Evolutionary conservation across 1,140 invertebrate genomes (phyloP), one percentile per base, ranked within the genome.

Genomic region (Colletes latitarsis): DNA sequence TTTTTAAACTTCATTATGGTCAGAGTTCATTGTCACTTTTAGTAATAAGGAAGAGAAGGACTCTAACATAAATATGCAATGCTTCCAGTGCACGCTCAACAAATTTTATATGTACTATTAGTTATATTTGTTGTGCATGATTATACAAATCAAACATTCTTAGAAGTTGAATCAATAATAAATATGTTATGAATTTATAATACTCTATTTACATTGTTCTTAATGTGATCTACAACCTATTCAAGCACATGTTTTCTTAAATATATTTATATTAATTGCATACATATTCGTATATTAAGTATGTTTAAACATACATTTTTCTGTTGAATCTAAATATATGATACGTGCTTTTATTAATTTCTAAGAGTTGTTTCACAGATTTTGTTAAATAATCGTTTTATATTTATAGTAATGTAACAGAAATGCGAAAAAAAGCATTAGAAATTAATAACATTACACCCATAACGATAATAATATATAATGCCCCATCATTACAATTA

Each of bases 101-200:
- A 77, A 52, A 46, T 78, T 63, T 58, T n/a, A 60, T 64, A 52
- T 14, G 39, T 17, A 60, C 14, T 1, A 30, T 43, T 63, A 39
- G 30, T 43, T 68, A 39, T 58, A 41, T 67, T 80, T 46, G 46
- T 49, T 76, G 62, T 82, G 58, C 76, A 62, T 39, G 69, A 67
- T 86, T 43, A 21, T 21, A 64, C 60, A 60, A 80, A 74, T 76
- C 64, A 81, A 86, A 76, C 52, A 85, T 84, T 84, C 77, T 86
- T 57, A 41, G 39, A 77, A 87, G 52, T 81, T 83, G 12, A 71
- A 12, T 77, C 46, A n/a, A 58, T 39, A 55, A 82, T n/a, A 82
- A 81, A 52, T 52, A 80, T 10, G 9, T 60, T 64, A 41, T 41
- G 30, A 72, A 55, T 43, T 78, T 78, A 72, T 63, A 74, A 39